phyloP scores from a whole-genome alignment of 1,140 invertebrate species.

The Drosophila lacteicornis region DNA sequence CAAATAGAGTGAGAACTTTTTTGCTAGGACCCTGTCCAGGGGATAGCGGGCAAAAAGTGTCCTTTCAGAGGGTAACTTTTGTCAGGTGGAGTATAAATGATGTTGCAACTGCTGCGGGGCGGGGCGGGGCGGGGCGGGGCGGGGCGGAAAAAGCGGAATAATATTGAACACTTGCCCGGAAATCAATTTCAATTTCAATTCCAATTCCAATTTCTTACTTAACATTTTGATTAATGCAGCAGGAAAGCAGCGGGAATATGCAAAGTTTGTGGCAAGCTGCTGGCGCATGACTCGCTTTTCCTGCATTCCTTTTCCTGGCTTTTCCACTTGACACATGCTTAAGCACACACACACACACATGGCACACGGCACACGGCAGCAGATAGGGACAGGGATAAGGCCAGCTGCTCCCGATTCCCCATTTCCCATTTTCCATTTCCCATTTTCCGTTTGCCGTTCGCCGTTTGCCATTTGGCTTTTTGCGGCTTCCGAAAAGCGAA shows the following conservation, averaged over 20 bases:
- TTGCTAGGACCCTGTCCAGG: constrained; percentile 22
- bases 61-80: constrained; percentile 25
- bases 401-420: constrained; percentile 1
- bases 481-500: constrained; percentile 48
- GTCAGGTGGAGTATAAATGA: constrained; percentile 56
- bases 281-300: constrained; percentile 1
- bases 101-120: constrained; percentile 28
- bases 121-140: no score
- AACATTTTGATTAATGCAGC: constrained; percentile 81
- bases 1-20: constrained; percentile 9
- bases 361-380: background rate
- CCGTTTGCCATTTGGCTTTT: constrained; percentile 57
- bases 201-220: constrained; percentile 70
- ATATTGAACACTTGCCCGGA: constrained; percentile 70
- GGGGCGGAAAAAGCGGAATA: constrained; percentile 48
- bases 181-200: constrained; percentile 70
- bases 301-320: background rate
- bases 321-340: constrained; percentile 73
- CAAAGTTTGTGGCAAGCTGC: constrained; percentile 49
- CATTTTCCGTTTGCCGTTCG: constrained; percentile 9
- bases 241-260: constrained; percentile 43
- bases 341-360: constrained; percentile 36
- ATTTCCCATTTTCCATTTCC: background rate
- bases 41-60: constrained; percentile 12
- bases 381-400: background rate